Conservation (phyloP, 2,888 invertebrate species). For the Eurytoma adleriae region DNA sequence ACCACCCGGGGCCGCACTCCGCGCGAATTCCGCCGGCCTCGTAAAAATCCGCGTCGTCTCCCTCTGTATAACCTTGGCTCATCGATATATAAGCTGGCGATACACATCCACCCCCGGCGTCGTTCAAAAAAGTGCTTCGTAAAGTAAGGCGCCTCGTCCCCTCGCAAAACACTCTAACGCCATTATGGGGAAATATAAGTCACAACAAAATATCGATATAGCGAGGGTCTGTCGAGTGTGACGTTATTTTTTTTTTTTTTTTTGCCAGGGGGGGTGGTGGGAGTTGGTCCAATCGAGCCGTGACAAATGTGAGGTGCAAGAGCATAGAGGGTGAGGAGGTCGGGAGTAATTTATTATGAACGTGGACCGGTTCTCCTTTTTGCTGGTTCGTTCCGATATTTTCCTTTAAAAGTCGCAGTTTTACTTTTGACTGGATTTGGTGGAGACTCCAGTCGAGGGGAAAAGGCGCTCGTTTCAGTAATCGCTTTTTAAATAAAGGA, state of each 20-base stretch:
- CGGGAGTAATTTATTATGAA: conserved; percentile 53
- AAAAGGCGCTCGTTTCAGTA: conserved; percentile 9
- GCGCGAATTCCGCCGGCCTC: neutral
- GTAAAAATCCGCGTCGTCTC: conserved; percentile 1
- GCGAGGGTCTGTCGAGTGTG: conserved; percentile 41
- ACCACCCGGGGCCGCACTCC: neutral
- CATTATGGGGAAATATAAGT: conserved; percentile 57
- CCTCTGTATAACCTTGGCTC: conserved; percentile 18
- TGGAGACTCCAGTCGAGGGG: neutral
- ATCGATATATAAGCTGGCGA: conserved; percentile 6
- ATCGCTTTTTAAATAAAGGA: conserved; percentile 12
- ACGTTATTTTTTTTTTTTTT: conserved; percentile 54
- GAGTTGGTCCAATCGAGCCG: conserved; percentile 49
- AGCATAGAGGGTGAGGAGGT: neutral
- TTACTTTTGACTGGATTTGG: neutral
- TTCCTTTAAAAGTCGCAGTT: conserved; percentile 35
- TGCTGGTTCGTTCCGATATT: conserved; percentile 3
- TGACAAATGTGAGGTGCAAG: conserved; percentile 57
- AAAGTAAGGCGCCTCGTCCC: conserved; percentile 37
- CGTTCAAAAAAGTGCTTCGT: conserved; percentile 36
- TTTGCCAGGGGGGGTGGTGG: neutral
- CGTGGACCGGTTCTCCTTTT: conserved; percentile 9
- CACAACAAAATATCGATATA: conserved; percentile 57
- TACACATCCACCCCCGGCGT: neutral
- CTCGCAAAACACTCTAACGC: conserved; percentile 52